Conservation (phyloP, 2,888 invertebrate species). For the Microctonus aethiopoides region DNA sequence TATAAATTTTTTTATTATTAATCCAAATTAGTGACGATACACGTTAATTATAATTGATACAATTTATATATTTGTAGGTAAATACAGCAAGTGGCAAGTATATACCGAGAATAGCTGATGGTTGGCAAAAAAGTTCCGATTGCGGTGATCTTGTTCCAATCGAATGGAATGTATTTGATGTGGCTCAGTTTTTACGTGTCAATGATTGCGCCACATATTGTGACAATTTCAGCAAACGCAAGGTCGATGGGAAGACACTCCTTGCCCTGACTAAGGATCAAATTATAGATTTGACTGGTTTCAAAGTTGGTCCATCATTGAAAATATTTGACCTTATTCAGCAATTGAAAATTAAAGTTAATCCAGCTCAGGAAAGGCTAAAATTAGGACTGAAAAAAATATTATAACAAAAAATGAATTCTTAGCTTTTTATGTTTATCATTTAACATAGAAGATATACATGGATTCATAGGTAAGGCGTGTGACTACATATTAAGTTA, state of each 20-base stretch:
- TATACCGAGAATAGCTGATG: constrained; percentile 71
- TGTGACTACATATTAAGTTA: constrained; percentile 45
- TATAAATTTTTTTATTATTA: constrained; percentile 28
- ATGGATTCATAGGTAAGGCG: constrained; percentile 62
- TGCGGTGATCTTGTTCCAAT: constrained; percentile 72
- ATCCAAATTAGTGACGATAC: too few relatives aligned
- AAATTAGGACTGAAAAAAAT: constrained; percentile 76
- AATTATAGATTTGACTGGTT: constrained; percentile 87
- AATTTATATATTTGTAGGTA: constrained; percentile 60
- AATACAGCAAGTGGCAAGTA: constrained; percentile 69
- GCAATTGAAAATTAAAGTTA: constrained; percentile 87
- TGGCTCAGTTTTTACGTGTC: constrained; percentile 87
- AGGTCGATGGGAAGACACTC: constrained; percentile 84
- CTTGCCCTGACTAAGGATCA: constrained; percentile 88
- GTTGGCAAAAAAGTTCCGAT: constrained; percentile 68
- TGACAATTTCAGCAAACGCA: constrained; percentile 72
- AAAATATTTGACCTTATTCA: constrained; percentile 94
- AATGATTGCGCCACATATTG: constrained; percentile 80
- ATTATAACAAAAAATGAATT: constrained; percentile 68
- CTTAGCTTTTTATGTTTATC: constrained; percentile 19
- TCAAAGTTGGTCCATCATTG: constrained; percentile 94
- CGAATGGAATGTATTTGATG: constrained; percentile 87
- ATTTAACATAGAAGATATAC: constrained; percentile 33
- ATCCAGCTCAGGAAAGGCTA: constrained; percentile 77
- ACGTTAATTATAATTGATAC: too few relatives aligned